Conservation (phyloP, 2,113 vertebrate genomes). For the Stigmatopora nigra region DNA sequence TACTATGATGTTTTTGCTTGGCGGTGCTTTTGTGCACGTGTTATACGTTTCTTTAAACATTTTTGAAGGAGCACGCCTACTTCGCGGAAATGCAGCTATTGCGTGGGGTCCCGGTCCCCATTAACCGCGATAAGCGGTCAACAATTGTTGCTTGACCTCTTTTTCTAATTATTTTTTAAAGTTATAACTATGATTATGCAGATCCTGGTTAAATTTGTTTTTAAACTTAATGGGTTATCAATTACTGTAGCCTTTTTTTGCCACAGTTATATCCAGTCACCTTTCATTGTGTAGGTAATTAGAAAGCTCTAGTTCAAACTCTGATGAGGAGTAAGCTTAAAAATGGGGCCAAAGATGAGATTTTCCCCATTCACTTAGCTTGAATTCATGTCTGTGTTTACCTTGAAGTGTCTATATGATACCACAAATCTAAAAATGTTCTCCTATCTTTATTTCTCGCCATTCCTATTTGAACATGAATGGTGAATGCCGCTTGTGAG, state of each 20-base stretch:
- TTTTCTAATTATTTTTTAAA: not conserved
- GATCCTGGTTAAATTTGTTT: not conserved
- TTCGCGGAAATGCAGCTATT: too few species aligned
- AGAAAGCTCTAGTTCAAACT: not conserved
- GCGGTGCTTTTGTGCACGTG: too few species aligned
- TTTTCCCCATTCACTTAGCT: slow-evolving; percentile 30
- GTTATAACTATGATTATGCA: too few species aligned
- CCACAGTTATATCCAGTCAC: not conserved
- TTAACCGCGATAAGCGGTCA: too few species aligned
- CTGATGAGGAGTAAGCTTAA: too few species aligned
- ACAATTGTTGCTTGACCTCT: not conserved
- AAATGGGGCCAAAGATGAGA: not conserved
- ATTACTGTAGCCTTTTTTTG: not conserved
- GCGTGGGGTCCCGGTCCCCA: too few species aligned
- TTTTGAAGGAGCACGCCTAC: too few species aligned
- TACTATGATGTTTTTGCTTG: too few species aligned
- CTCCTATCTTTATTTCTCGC: slow-evolving; percentile 4
- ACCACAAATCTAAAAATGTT: not conserved
- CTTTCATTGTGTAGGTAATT: not conserved
- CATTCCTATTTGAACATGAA: slow-evolving; percentile 1
- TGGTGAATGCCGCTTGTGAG: slow-evolving; percentile 14
- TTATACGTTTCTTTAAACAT: too few species aligned
- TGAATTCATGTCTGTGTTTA: not conserved
- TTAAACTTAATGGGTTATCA: not conserved
- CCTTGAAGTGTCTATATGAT: slow-evolving; percentile 24